phyloP scores from a whole-genome alignment of 2,888 invertebrate species.

The Balanococcus diminutus region DNA sequence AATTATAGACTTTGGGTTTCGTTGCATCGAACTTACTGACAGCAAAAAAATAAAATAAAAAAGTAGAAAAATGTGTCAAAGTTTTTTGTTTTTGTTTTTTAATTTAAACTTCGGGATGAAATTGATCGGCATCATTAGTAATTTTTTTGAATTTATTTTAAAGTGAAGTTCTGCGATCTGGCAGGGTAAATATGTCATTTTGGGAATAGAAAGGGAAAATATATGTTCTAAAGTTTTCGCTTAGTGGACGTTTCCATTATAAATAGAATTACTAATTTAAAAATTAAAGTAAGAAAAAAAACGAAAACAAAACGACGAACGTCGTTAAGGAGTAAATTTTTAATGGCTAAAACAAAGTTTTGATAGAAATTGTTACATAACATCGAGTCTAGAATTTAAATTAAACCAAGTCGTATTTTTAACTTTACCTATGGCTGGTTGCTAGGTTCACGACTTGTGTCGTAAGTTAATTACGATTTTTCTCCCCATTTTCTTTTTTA shows the following conservation, averaged over 20 bases:
- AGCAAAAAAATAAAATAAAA: no score
- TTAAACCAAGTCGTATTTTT: not conserved
- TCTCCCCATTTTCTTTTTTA: not conserved
- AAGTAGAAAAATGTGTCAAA: no score
- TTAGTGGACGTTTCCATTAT: not conserved
- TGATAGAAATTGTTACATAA: constrained; percentile 13
- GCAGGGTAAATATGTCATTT: not conserved
- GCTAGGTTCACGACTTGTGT: not conserved
- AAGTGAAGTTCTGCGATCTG: not conserved
- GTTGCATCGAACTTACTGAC: not conserved
- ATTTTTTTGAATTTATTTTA: not conserved
- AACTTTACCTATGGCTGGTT: not conserved
- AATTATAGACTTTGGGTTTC: not conserved
- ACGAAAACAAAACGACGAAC: not conserved
- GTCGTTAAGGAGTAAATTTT: not conserved
- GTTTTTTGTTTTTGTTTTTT: no score
- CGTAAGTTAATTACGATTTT: constrained; percentile 20
- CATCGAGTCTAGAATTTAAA: constrained; percentile 1
- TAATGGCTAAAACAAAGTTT: constrained; percentile 17
- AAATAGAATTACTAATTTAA: not conserved
- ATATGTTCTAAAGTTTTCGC: not conserved
- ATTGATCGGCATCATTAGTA: not conserved
- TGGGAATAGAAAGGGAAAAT: not conserved
- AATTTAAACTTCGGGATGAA: not conserved
- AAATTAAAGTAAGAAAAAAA: not conserved